Evolutionary conservation across 2,797 vertebrate species (phyloP).

Genomic region (Rhinoraja longicauda): DNA sequence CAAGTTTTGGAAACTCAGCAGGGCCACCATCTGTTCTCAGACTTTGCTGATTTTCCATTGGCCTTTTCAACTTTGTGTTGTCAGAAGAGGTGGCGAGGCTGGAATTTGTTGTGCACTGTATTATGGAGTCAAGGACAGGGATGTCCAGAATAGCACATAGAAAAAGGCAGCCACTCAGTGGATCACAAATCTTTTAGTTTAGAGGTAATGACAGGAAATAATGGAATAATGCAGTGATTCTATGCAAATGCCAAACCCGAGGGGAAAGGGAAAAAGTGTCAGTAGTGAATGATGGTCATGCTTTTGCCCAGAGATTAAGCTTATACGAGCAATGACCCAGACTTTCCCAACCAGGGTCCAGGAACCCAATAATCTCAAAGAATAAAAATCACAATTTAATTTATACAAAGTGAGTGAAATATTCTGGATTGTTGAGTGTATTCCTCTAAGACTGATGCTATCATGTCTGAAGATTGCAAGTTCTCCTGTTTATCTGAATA

Average conservation of each 20-base stretch:
- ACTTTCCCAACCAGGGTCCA: background rate
- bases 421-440: background rate
- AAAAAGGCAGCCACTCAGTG: background rate
- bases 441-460: too few species aligned
- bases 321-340: background rate
- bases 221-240: background rate
- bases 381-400: background rate
- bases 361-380: background rate
- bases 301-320: background rate
- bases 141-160: background rate
- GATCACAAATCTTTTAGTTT: background rate
- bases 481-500: background rate
- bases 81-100: too few species aligned
- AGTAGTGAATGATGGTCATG: background rate
- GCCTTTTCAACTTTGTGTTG: too few species aligned
- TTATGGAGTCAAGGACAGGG: too few species aligned
- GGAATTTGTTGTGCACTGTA: too few species aligned
- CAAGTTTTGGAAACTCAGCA: too few species aligned
- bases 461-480: background rate
- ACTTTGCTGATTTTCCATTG: too few species aligned
- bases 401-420: background rate
- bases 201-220: background rate
- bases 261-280: background rate
- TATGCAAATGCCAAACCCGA: background rate
- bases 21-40: too few species aligned